phyloP scores from a whole-genome alignment of 2,797 vertebrate species.

The Echeneis naucrates region DNA sequence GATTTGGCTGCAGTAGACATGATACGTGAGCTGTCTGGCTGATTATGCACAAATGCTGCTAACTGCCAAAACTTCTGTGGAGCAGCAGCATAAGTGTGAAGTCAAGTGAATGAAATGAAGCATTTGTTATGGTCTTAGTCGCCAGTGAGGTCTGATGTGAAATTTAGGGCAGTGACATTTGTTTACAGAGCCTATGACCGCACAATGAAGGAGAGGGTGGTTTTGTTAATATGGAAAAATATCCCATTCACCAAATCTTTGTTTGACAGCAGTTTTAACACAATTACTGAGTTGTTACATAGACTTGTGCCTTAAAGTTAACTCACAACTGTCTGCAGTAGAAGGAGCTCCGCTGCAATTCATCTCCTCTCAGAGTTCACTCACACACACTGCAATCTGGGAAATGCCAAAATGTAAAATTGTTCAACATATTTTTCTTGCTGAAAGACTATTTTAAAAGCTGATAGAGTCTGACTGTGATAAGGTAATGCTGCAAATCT shows the following conservation, averaged over 20 bases:
- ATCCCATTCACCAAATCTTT: not conserved
- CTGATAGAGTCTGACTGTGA: conserved; percentile 51
- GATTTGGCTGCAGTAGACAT: too few species aligned
- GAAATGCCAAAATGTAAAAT: conserved; percentile 61
- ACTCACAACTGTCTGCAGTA: not conserved
- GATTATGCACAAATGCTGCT: too few species aligned
- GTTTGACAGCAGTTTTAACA: not conserved
- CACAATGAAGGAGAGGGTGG: not conserved
- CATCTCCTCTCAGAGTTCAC: conserved; percentile 13
- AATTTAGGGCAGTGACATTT: not conserved
- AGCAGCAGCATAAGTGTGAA: too few species aligned
- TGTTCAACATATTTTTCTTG: conserved; percentile 48
- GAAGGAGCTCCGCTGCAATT: not conserved
- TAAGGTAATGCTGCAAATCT: conserved; percentile 57
- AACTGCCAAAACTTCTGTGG: too few species aligned
- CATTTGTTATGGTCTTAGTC: not conserved
- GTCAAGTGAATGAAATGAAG: not conserved
- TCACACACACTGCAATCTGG: conserved; percentile 23
- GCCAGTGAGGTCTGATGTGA: not conserved
- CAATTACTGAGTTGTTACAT: too few species aligned
- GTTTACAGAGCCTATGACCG: not conserved
- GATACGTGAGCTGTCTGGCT: too few species aligned
- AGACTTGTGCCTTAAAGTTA: not conserved
- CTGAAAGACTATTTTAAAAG: conserved; percentile 52
- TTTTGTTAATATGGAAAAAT: not conserved